Percentiles rank a stretch among this genome's conserved stretches.
Conservation (phyloP, 2,888 invertebrate species). For the Drosophila subquinaria region DNA sequence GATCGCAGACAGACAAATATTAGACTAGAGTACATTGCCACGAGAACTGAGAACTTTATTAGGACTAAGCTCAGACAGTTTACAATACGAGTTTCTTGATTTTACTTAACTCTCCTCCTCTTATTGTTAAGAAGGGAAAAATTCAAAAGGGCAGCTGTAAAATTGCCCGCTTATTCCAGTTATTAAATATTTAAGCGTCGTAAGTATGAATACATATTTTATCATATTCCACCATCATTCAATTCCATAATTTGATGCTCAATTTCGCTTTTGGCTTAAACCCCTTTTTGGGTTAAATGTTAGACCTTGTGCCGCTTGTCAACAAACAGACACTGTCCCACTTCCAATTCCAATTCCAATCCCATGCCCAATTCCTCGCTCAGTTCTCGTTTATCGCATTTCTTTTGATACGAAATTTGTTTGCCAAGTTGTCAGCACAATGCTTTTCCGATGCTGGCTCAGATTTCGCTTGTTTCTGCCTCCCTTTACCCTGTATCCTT, state of each 20-base stretch:
- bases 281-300: conserved; percentile 57
- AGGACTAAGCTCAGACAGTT: conserved; percentile 2
- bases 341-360: neutral
- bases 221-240: conserved; percentile 46
- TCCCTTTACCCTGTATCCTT: neutral
- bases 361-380: neutral
- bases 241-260: conserved; percentile 71
- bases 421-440: conserved; percentile 70
- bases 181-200: conserved; percentile 45
- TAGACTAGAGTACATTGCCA: conserved; percentile 5
- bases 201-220: conserved; percentile 34
- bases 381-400: conserved; percentile 40
- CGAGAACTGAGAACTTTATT: conserved; percentile 18
- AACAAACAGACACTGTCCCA: conserved; percentile 23
- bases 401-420: conserved; percentile 65
- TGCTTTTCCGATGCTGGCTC: conserved; percentile 50
- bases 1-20: conserved; percentile 12
- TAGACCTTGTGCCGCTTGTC: conserved; percentile 65
- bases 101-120: neutral
- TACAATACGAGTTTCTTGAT: neutral
- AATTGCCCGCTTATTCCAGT: conserved; percentile 9
- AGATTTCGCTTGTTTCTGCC: conserved; percentile 36
- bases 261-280: conserved; percentile 45
- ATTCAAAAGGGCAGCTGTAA: neutral
- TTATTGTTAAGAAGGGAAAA: neutral